Conservation (phyloP, 2,113 vertebrate genomes). For the Entomyzon cyanotis region DNA sequence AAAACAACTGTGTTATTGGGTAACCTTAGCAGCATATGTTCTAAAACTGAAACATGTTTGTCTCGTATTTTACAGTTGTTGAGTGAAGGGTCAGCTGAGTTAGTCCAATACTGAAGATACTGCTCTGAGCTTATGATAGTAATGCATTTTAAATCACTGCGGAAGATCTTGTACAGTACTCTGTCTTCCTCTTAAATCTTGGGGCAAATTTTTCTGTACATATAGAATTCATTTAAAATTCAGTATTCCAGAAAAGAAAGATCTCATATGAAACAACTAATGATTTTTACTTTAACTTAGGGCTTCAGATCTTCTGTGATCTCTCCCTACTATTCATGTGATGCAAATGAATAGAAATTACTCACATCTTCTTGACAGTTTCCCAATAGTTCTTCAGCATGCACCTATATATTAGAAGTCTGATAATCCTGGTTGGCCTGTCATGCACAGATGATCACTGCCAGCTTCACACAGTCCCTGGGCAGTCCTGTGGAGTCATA, state of each 20-base stretch:
- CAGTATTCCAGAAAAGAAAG: background rate
- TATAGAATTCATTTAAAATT: background rate
- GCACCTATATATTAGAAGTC: background rate
- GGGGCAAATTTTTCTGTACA: background rate
- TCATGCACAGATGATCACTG: background rate
- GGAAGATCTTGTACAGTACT: background rate
- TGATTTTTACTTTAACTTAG: background rate
- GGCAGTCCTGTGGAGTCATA: background rate
- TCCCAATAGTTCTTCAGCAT: background rate
- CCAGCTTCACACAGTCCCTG: background rate
- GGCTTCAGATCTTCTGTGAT: background rate
- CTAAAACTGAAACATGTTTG: constrained; percentile 40
- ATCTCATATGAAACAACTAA: background rate
- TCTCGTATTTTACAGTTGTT: constrained; percentile 18
- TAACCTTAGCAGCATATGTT: constrained; percentile 29
- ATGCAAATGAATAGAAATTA: background rate
- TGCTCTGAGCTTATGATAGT: background rate
- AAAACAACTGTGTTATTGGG: constrained; percentile 51
- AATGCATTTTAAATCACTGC: background rate
- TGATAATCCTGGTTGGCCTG: background rate
- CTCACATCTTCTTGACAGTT: background rate
- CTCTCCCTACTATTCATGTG: background rate
- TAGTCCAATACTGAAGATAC: background rate
- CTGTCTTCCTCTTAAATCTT: background rate
- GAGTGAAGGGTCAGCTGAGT: background rate